Conservation (phyloP, 2,888 invertebrate genomes). For the Sepiola atlantica region DNA sequence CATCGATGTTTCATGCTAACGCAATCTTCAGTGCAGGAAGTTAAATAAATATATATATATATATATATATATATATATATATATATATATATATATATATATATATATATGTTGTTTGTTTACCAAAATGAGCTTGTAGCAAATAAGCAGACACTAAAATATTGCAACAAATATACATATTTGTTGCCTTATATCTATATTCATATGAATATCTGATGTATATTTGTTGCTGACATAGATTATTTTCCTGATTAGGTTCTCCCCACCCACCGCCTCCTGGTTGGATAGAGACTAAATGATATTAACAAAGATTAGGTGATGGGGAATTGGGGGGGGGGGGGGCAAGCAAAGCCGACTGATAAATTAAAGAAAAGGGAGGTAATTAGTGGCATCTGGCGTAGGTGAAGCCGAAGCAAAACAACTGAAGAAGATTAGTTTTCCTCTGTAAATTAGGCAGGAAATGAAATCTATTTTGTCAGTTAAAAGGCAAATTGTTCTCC, state of each 20-base stretch:
- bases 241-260: background rate
- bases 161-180: background rate
- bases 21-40: too few species aligned
- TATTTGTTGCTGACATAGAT: background rate
- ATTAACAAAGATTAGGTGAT: background rate
- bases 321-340: background rate
- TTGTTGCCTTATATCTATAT: background rate
- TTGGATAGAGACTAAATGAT: background rate
- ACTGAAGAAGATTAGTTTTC: background rate
- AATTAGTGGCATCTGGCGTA: background rate
- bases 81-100: background rate
- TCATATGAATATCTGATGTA: background rate
- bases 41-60: background rate
- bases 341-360: background rate
- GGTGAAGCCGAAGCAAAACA: background rate
- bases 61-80: background rate
- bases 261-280: background rate
- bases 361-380: background rate
- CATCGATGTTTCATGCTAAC: too few species aligned
- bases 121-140: background rate
- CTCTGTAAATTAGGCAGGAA: background rate
- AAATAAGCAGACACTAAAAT: background rate
- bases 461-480: background rate
- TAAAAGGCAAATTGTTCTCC: background rate
- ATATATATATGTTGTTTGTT: too few species aligned